Evolutionary conservation across 2,888 invertebrate genomes (phyloP).

Genomic region (Megaustenia siamemsis): DNA sequence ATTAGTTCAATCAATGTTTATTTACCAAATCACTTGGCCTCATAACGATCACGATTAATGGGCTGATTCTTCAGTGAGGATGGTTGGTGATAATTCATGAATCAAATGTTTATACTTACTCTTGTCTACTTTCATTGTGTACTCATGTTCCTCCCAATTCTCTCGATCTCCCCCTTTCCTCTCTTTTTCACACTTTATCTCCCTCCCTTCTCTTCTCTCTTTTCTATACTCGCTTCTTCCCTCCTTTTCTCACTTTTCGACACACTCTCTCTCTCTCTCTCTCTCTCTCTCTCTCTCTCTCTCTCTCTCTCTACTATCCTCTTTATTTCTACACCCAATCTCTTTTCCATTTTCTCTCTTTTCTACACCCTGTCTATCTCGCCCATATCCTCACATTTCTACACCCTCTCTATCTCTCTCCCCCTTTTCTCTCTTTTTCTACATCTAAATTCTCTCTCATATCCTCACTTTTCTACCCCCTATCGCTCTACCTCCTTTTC

Average conservation of each 20-base stretch:
- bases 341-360: not conserved
- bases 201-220: not conserved
- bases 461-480: constrained; percentile 12
- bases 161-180: not conserved
- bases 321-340: not conserved
- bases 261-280: not conserved
- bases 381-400: not conserved
- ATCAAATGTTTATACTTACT: no score
- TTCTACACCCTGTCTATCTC: not conserved
- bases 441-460: not conserved
- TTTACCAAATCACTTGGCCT: no score
- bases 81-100: no score
- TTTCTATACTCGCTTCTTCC: not conserved
- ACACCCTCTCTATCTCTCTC: not conserved
- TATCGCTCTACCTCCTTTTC: not conserved
- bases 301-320: not conserved
- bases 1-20: no score
- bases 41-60: no score
- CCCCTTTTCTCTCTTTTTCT: not conserved
- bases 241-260: not conserved
- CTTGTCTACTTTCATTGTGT: not conserved
- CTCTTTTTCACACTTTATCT: not conserved
- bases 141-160: not conserved
- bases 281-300: not conserved
- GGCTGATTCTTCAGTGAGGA: no score